A percentile compares a stretch with the other conserved stretches of the same genome.
Evolutionary conservation across 2,888 invertebrate genomes (phyloP).

Genomic region (Xestia c-nigrum): DNA sequence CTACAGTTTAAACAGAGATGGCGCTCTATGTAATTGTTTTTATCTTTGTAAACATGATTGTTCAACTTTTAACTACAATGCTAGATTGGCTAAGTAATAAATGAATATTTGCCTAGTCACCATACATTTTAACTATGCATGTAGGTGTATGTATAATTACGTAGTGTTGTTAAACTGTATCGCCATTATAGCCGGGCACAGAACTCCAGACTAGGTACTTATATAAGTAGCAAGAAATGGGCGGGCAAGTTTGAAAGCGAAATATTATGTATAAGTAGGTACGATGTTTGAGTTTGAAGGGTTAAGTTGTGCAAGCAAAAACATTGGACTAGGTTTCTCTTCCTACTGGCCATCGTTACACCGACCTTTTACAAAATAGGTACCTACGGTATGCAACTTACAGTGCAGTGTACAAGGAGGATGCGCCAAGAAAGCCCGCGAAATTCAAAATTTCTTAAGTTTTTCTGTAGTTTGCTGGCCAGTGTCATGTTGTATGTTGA

Average conservation of each 20-base stretch:
- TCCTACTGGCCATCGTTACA: neutral
- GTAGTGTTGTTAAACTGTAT: neutral
- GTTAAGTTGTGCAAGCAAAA: constrained; percentile 2
- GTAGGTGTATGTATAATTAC: neutral
- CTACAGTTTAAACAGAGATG: constrained; percentile 30
- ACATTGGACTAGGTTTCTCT: neutral
- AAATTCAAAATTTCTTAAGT: neutral
- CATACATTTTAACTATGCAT: neutral
- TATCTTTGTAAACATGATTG: no score
- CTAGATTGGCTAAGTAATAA: neutral
- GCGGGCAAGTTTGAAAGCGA: neutral
- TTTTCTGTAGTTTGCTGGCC: neutral
- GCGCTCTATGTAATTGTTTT: constrained; percentile 4
- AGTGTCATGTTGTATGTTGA: neutral
- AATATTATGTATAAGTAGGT: no score
- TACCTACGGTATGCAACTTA: neutral
- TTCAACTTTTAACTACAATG: neutral
- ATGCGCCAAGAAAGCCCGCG: neutral
- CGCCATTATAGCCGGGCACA: neutral
- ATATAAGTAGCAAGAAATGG: constrained; percentile 1
- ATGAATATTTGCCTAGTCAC: neutral
- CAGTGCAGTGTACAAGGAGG: neutral
- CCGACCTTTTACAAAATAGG: neutral
- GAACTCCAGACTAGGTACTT: neutral
- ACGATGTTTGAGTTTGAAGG: neutral